Conservation (phyloP, 2,113 vertebrate species). For the Cyprinodon brontotheroides region DNA sequence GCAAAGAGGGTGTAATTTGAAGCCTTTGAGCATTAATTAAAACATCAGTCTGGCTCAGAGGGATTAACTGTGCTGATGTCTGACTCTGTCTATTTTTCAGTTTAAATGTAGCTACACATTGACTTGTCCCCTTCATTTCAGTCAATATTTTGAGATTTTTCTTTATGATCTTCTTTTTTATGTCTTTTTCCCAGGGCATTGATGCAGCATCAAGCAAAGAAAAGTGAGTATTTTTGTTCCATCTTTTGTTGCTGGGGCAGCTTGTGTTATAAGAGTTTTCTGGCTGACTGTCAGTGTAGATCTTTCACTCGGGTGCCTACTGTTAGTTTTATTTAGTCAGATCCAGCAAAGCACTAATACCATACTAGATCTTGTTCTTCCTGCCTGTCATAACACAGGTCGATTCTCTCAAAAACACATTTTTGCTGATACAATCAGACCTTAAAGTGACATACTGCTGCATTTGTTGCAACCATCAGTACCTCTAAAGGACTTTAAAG, state of each 20-base stretch:
- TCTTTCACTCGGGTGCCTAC: conserved; percentile 37
- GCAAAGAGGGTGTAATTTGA: conserved; percentile 75
- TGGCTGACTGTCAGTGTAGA: conserved; percentile 45
- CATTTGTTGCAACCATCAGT: not conserved
- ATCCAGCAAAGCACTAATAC: conserved; percentile 45
- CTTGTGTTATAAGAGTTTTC: conserved; percentile 39
- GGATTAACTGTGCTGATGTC: conserved; percentile 73
- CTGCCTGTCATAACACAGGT: conserved; percentile 39
- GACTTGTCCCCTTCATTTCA: conserved; percentile 31
- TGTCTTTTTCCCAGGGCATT: conserved; percentile 85
- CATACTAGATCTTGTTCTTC: conserved; percentile 51
- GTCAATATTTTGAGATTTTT: not conserved
- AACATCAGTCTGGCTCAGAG: conserved; percentile 74
- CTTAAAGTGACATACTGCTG: conserved; percentile 39
- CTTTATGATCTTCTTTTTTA: conserved; percentile 30
- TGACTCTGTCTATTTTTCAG: conserved; percentile 61
- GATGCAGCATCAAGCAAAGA: conserved; percentile 95
- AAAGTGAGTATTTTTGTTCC: conserved; percentile 85
- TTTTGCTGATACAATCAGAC: conserved; percentile 16
- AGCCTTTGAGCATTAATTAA: conserved; percentile 78
- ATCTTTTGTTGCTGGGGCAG: conserved; percentile 16
- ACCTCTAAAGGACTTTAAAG: not conserved
- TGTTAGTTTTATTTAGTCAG: conserved; percentile 56
- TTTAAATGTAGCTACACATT: conserved; percentile 33
- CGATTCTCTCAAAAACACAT: conserved; percentile 17